Conservation (phyloP, 2,113 vertebrate species). For the Cranoglanis bouderius region DNA sequence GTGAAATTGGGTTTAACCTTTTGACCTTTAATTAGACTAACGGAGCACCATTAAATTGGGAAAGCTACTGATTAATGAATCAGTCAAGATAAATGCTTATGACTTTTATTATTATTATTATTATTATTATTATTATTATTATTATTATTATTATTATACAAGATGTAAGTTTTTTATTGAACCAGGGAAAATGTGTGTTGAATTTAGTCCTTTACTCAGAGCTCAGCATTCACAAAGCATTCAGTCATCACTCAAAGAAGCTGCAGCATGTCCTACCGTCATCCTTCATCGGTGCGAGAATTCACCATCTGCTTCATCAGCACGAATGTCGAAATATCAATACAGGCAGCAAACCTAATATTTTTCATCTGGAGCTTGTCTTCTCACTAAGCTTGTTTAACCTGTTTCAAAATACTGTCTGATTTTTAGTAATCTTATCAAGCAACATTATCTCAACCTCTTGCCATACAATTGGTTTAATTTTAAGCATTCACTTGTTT, state of each 20-base stretch:
- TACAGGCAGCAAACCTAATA: slow-evolving; percentile 19
- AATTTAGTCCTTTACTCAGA: not conserved
- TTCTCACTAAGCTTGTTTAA: slow-evolving; percentile 3
- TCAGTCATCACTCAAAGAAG: slow-evolving; percentile 1
- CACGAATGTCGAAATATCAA: slow-evolving; percentile 9
- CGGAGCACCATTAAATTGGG: slow-evolving; percentile 42
- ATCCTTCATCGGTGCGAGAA: slow-evolving; percentile 21
- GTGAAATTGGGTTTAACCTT: slow-evolving; percentile 13
- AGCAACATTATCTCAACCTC: not conserved
- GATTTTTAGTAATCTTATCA: not conserved
- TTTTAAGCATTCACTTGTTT: not conserved
- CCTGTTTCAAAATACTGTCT: not conserved
- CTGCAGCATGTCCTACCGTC: slow-evolving; percentile 26
- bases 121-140: slow-evolving; percentile 36
- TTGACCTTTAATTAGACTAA: slow-evolving; percentile 56
- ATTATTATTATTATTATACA: slow-evolving; percentile 58
- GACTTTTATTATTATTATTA: slow-evolving; percentile 50
- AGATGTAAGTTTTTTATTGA: slow-evolving; percentile 45
- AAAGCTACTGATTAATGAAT: slow-evolving; percentile 54
- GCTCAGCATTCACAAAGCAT: not conserved
- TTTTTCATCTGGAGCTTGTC: slow-evolving; percentile 10
- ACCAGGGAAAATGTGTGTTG: slow-evolving; percentile 33
- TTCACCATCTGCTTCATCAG: slow-evolving; percentile 34
- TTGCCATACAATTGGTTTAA: not conserved
- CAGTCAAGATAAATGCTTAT: slow-evolving; percentile 57